A percentile compares a stretch with the other conserved stretches of the same genome.
Conservation (phyloP, 2,113 vertebrate species). For the Oreamnos americanus region DNA sequence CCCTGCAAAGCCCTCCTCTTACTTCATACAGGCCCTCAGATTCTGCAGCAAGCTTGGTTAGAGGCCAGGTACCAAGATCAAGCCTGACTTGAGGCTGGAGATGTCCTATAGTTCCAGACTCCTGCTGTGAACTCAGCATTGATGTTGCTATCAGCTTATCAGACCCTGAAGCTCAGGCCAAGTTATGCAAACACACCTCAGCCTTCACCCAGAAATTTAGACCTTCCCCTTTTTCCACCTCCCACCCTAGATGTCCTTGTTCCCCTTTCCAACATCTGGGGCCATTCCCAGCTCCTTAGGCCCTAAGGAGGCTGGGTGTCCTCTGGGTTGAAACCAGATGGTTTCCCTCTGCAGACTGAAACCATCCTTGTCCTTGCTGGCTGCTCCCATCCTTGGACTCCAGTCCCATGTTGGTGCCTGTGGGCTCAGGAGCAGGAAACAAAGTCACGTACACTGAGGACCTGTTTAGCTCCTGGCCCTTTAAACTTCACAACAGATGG, state of each 20-base stretch:
- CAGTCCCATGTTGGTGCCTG: neutral
- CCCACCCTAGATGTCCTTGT: neutral
- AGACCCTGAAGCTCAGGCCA: neutral
- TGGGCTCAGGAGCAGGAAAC: neutral
- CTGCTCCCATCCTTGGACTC: neutral
- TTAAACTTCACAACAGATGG: neutral
- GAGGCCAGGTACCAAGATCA: neutral
- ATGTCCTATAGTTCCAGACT: neutral
- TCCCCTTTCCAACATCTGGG: neutral
- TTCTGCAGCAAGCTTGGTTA: too few relatives aligned
- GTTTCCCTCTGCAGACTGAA: neutral
- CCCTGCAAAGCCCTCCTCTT: neutral
- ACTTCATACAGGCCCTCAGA: neutral
- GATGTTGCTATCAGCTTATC: neutral
- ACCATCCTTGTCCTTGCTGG: neutral
- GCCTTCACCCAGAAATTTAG: neutral
- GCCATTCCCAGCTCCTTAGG: neutral
- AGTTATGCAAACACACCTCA: neutral
- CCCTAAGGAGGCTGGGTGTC: neutral
- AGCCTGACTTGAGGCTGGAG: neutral
- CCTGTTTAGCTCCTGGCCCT: neutral
- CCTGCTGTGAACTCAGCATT: neutral
- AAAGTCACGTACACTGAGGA: neutral
- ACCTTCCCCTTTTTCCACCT: accelerated
- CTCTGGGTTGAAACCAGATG: neutral